These are phyloP conservation scores for Pristionchus entomophagus DNA, from an alignment of 2,888 invertebrate genomes.

Conservation along the genomic window DNA sequence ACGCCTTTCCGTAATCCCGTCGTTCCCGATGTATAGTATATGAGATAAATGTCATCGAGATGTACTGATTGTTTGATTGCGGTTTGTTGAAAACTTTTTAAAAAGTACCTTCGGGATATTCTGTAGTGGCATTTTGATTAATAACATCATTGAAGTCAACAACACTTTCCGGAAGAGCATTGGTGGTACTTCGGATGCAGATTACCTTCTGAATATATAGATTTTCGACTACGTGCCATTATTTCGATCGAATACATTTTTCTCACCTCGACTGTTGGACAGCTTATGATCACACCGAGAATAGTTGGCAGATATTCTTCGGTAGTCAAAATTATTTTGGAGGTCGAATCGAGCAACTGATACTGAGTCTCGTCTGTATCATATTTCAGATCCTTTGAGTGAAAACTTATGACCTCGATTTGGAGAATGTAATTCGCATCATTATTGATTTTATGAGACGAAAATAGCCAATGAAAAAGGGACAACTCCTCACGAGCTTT, in stretches of 20 bases:
- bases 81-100: too few species aligned
- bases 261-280: background rate
- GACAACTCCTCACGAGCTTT: background rate
- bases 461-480: too few species aligned
- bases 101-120: background rate
- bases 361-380: background rate
- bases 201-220: background rate
- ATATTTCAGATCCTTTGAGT: background rate
- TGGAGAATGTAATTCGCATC: too few species aligned
- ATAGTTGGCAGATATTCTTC: background rate
- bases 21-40: constrained; percentile 79
- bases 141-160: background rate
- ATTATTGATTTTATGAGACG: too few species aligned
- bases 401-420: too few species aligned
- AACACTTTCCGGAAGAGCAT: background rate
- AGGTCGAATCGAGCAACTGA: background rate
- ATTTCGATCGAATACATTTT: too few species aligned
- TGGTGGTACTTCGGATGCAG: background rate
- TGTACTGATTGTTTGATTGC: too few species aligned
- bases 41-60: background rate
- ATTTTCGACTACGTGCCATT: too few species aligned
- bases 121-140: background rate
- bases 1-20: constrained; percentile 97
- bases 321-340: background rate
- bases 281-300: background rate